Evolutionary conservation across 2,113 vertebrate species (phyloP), one percentile per base, ranked within the genome.

Genomic region (Globicephala melas): DNA sequence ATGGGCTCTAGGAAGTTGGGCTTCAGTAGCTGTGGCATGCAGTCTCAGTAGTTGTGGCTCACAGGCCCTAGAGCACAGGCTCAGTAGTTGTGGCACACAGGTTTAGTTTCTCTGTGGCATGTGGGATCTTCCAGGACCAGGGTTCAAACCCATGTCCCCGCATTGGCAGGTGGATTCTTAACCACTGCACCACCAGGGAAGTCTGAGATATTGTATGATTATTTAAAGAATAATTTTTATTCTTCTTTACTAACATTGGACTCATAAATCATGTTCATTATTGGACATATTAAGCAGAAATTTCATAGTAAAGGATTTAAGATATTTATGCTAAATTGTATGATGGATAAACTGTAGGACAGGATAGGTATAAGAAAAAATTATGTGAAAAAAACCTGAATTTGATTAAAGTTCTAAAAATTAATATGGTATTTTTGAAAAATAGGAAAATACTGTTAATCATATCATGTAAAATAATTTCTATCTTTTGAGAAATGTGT

Each of bases 271-370:
- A 77, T 44, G 71, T 31, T 68, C 23, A 58, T 68, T 85, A 62
- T 18, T 41, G 47, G 17, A 7, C 4, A 67, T 10, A 38, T 53
- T 55, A 44, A 77, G 38, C 41, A 67, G 12, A 77, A 77, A 36
- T 67, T 77, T 86, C 9, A 20, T 44, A 77, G 55, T 41, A 55
- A 93, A 68, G n/a, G 6, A 28, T 26, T 65, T 44, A 41, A 15
- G 1, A 55, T 86, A 21, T 65, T 76, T 83, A 63, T 92, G n/a
- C 8, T 31, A 85, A 74, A 50, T 92, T 92, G 60, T 63, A 74
- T 38, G 60, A 50, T 4, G 4, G n/a, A 65, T 4, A 76, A 76
- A 65, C 23, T 41, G 55, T 85, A 93, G 26, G 67, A n/a, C 33
- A 50, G 31, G 10, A 1, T 21, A 74, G 3, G n/a, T 33, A 0